A percentile compares a stretch with the other conserved stretches of the same genome.
Conservation (phyloP, 2,113 vertebrate genomes). For the Megaleporinus macrocephalus region DNA sequence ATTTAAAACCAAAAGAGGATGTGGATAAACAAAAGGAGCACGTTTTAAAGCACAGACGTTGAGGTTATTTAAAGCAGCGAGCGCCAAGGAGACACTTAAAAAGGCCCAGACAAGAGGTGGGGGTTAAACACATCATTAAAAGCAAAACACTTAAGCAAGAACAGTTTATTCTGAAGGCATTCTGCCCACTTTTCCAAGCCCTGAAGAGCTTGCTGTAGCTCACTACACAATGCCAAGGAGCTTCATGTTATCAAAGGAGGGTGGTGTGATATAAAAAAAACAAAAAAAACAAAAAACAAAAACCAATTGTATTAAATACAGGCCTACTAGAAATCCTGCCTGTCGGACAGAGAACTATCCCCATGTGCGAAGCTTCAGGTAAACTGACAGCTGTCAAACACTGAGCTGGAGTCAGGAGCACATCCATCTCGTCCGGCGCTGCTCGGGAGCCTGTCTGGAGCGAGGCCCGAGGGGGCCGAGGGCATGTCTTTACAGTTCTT, state of each 20-base stretch:
- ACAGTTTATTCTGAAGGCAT: slow-evolving; percentile 46
- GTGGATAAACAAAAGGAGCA: slow-evolving; percentile 16
- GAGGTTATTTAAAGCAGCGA: not conserved
- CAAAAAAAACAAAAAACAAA: not conserved
- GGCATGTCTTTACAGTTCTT: slow-evolving; percentile 37
- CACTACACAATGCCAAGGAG: slow-evolving; percentile 20
- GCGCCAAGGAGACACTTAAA: not conserved
- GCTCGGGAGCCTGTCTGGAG: slow-evolving; percentile 30
- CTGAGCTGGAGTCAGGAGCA: not conserved
- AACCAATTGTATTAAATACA: slow-evolving; percentile 6
- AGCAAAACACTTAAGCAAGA: slow-evolving; percentile 47
- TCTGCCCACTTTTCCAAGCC: slow-evolving; percentile 36
- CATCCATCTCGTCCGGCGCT: slow-evolving; percentile 17
- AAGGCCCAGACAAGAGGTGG: not conserved
- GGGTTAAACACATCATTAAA: slow-evolving; percentile 49
- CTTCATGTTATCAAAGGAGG: not conserved
- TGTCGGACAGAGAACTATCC: slow-evolving; percentile 12
- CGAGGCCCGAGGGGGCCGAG: slow-evolving; percentile 27
- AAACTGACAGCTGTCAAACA: slow-evolving; percentile 37
- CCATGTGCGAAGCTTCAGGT: slow-evolving; percentile 18
- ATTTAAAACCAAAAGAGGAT: not conserved
- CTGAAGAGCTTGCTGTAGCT: slow-evolving; percentile 30
- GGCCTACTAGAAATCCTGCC: not conserved
- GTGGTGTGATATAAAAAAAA: slow-evolving; percentile 11
- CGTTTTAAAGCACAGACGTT: not conserved